Base-by-base conservation (phyloP, 2,797 vertebrate species). In the Trachops cirrhosus region DNA sequence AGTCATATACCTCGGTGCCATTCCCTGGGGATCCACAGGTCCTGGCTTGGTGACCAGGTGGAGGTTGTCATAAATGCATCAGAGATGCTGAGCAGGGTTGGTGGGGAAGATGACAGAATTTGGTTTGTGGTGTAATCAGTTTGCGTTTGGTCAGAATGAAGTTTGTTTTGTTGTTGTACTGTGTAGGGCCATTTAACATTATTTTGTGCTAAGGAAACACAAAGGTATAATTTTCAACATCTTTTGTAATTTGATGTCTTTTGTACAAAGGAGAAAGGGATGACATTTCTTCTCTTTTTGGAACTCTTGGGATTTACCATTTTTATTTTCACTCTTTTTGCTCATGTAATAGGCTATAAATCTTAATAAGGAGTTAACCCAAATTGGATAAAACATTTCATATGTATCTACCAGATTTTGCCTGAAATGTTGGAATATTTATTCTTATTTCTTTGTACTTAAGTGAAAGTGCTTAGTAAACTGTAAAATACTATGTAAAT, bases 291-390 rank as follows among this genome's bases (percentile, higher is more conserved):
- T n/a, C 1, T 68, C 39, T 71, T 95, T 92, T 29, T 67, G 21
- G 16, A 91, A 89, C 4, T 67, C n/a, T 70, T 88, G 57, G 11
- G 70, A 85, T 94, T 64, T 87, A 39, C 80, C 15, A 89, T 48
- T 86, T 86, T 71, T 68, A 64, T 91, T 97, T 96, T 80, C 24
- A 64, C 10, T 57, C 52, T 90, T 91, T 91, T 86, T 86, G 79
- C 46, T 93, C n/a, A 74, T 32, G 68, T 9, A 24, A 94, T 77
- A 2, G 90, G 3, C 29, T 80, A 39, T 78, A 64, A 79, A 50
- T 92, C 24, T 88, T 82, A 90, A 79, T 57, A 79, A 89, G 10
- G 5, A 86, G 9, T 86, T 74, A 85, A 68, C 1, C 3, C 8
- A 59, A 73, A 78, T 70, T 75, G 1, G 54, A 80, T 70, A 46